phyloP scores from a whole-genome alignment of 2,888 invertebrate species.

The Apamea monoglypha region DNA sequence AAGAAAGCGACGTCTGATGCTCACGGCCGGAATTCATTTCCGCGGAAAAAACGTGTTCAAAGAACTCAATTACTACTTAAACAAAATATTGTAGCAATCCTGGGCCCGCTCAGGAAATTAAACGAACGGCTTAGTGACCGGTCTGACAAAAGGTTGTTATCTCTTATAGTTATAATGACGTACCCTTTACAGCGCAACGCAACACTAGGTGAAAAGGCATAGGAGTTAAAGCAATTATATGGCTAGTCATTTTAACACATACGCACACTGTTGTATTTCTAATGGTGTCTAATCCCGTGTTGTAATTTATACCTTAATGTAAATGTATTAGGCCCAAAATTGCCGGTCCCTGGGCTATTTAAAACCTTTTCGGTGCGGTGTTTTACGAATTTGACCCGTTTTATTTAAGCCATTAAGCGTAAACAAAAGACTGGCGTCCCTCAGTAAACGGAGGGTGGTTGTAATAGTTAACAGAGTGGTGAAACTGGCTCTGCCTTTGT shows the following conservation, averaged over 20 bases:
- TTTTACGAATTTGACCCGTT: slow-evolving; percentile 89
- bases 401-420: slow-evolving; percentile 89
- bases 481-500: slow-evolving; percentile 81
- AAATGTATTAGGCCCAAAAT: slow-evolving; percentile 78
- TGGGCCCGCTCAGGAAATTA: slow-evolving; percentile 88
- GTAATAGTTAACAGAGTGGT: slow-evolving; percentile 87
- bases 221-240: slow-evolving; percentile 81
- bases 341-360: slow-evolving; percentile 75
- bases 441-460: slow-evolving; percentile 84
- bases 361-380: slow-evolving; percentile 82
- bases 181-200: slow-evolving; percentile 76
- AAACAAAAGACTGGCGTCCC: slow-evolving; percentile 87
- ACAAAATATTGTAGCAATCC: slow-evolving; percentile 87
- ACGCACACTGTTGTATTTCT: slow-evolving; percentile 77
- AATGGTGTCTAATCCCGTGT: slow-evolving; percentile 74
- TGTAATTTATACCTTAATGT: slow-evolving; percentile 81
- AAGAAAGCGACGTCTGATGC: slow-evolving; percentile 72
- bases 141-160: slow-evolving; percentile 83
- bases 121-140: slow-evolving; percentile 85
- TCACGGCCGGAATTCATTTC: slow-evolving; percentile 84
- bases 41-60: slow-evolving; percentile 85
- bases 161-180: slow-evolving; percentile 85
- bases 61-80: slow-evolving; percentile 89
- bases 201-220: slow-evolving; percentile 82
- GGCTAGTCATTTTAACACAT: slow-evolving; percentile 80